phyloP scores from a whole-genome alignment of 2,113 vertebrate genomes.

The Muntiacus reevesi region DNA sequence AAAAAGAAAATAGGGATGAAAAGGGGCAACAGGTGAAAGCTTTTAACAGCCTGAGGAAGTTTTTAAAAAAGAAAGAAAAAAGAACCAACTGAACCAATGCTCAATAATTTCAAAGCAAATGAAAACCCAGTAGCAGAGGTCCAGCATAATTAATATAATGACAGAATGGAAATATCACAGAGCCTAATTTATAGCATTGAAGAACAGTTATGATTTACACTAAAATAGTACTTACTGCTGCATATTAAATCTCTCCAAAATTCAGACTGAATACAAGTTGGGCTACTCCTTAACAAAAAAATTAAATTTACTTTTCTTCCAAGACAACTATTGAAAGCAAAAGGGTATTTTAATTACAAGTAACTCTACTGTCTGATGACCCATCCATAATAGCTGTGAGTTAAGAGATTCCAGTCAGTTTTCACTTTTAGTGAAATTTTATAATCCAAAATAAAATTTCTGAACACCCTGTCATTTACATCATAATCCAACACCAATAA shows the following conservation, averaged over 20 bases:
- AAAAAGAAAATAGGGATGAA: background rate
- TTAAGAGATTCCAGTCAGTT: slow-evolving; percentile 79
- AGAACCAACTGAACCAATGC: slow-evolving; percentile 36
- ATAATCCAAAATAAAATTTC: slow-evolving; percentile 85
- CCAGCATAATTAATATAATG: background rate
- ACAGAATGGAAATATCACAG: slow-evolving; percentile 12
- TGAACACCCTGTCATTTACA: slow-evolving; percentile 79
- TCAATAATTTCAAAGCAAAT: slow-evolving; percentile 40
- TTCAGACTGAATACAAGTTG: slow-evolving; percentile 14
- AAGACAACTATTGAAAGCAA: slow-evolving; percentile 65
- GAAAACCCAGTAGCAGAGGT: background rate
- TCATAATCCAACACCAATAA: slow-evolving; percentile 77
- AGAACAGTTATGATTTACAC: slow-evolving; percentile 61
- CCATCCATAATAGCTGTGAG: slow-evolving; percentile 74
- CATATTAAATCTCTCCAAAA: slow-evolving; percentile 22
- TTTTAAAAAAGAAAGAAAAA: background rate
- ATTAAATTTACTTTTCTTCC: slow-evolving; percentile 62
- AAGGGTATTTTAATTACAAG: slow-evolving; percentile 66
- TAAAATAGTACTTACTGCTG: slow-evolving; percentile 38
- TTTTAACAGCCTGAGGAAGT: slow-evolving; percentile 3
- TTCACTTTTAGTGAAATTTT: slow-evolving; percentile 83
- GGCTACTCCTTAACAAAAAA: slow-evolving; percentile 54
- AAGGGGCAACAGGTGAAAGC: slow-evolving; percentile 12
- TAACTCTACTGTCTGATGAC: slow-evolving; percentile 64
- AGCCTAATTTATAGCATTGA: background rate